Base-by-base conservation (phyloP, 2,888 invertebrate species). In the Argynnis bischoffii region DNA sequence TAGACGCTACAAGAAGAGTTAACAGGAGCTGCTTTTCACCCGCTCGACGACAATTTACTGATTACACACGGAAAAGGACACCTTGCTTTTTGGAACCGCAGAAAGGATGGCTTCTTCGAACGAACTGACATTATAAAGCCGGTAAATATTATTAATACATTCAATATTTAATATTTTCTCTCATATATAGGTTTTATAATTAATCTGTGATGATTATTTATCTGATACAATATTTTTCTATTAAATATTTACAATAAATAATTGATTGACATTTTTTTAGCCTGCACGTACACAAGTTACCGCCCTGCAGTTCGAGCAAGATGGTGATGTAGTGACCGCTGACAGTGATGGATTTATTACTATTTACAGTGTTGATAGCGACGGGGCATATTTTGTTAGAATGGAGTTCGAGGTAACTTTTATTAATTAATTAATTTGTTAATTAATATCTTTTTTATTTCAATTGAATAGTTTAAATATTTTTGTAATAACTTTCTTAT, bases 51-150 rank as follows among this genome's bases (percentile, higher is more conserved):
- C 82, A 98, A 97, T 85, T 93, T 98, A 31, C 94, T 98, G 70
- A 97, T 98, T 74, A 98, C 98, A 0, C 97, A 97, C 80, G 98
- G 98, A 2, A 96, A 97, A 76, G 97, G 97, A 0, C 98, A 98
- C 83, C 88, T 98, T 72, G 97, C 98, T 0, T 98, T 98, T 86
- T 98, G 98, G 98, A 98, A 97, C 78, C 94, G 98, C 67, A 93
- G 97, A 71, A 97, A 97, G 90, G 98, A 98, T 82, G 97, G 97
- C 53, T 98, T 96, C 90, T 98, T 97, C 81, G 98, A 96, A 90
- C 94, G 97, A 71, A 97, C 97, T 0, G 97, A 98, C 77, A 97
- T 98, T 64, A 96, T 98, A 35, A 97, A 97, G 89, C 97, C 96
- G 67, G 96, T 96, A 89, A 85, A 73, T 69, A 46, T 18, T 56